Conservation (phyloP, 2,888 invertebrate genomes). For the Therioaphis trifolii region DNA sequence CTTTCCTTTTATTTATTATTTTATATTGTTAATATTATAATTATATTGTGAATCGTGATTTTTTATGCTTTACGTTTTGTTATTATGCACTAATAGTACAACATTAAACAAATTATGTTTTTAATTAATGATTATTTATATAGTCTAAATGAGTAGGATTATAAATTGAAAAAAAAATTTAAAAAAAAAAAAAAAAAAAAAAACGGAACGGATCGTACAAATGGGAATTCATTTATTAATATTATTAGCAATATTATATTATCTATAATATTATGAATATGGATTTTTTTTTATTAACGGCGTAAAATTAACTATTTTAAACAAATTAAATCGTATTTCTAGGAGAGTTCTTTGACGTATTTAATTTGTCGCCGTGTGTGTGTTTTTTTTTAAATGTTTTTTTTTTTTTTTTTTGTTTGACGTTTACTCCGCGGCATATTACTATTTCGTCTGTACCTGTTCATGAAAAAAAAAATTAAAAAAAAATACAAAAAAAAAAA, state of each 20-base stretch:
- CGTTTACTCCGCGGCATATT: conserved; percentile 11
- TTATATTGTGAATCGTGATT: conserved; percentile 57
- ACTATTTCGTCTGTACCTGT: conserved; percentile 54
- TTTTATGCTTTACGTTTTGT: conserved; percentile 60
- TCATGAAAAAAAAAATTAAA: conserved; percentile 21
- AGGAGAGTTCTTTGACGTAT: conserved; percentile 34
- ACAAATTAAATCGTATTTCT: conserved; percentile 51
- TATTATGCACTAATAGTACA: conserved; percentile 63
- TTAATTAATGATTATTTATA: conserved; percentile 62
- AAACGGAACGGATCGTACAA: conserved; percentile 61
- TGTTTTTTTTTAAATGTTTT: conserved; percentile 14
- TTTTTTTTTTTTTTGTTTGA: conserved; percentile 26
- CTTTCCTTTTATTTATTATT: conserved; percentile 58
- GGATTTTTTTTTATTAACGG: conserved; percentile 53
- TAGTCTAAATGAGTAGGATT: conserved; percentile 61
- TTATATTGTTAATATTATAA: conserved; percentile 57
- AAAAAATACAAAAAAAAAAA: conserved; percentile 1
- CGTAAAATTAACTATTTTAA: conserved; percentile 40
- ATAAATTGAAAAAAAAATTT: conserved; percentile 37
- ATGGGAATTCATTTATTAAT: conserved; percentile 49
- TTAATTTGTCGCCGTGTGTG: conserved; percentile 49
- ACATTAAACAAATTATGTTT: conserved; percentile 63
- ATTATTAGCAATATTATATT: conserved; percentile 59
- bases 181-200: conserved; percentile 28
- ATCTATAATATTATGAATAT: conserved; percentile 30